Base-by-base conservation (phyloP, 2,797 vertebrate genomes). In the Ara ararauna region DNA sequence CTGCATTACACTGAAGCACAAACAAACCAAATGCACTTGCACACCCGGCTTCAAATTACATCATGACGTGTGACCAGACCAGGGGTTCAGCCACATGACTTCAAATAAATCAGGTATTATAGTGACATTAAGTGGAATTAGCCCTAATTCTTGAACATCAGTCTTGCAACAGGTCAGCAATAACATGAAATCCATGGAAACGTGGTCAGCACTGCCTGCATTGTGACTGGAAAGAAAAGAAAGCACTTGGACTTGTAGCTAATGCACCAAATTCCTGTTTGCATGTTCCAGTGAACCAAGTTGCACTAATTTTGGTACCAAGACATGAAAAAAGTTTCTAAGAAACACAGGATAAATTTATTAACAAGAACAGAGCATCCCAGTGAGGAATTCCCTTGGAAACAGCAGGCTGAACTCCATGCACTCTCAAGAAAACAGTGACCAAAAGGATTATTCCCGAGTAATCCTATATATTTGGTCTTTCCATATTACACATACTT, bases 301-400 rank as follows among this genome's bases (percentile, higher is more conserved):
- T 56, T 71, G 47, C 88, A 87, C 75, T 78, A 38, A 95, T 75
- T 96, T 64, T 96, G 92, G 93, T 84, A 95, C 50, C 36, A 78
- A 84, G 13, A 74, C 1, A 77, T 5, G 42, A 85, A 81, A 66
- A 76, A 76, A 65, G 44, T 80, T 70, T 80, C 78, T 85, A 85
- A 95, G 88, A 95, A 96, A 92, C 56, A 89, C 53, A 42, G 58
- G 75, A 81, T 82, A 89, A 78, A 62, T 44, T 92, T 96, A 94
- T 96, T 93, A 92, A 95, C 68, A 83, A 87, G 87, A 93, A 90
- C 22, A 48, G 19, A 74, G 45, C 80, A 85, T 56, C 87, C 72
- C 53, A 91, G 47, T 5, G 27, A 96, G 78, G 62, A 93, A 92
- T 61, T 86, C 80, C 88, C 93, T 72, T 83, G 83, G 83, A 95